A percentile compares a stretch with the other conserved stretches of the same genome.
Evolutionary conservation across 2,888 invertebrate genomes (phyloP).

Genomic region (Rotaria sp.): DNA sequence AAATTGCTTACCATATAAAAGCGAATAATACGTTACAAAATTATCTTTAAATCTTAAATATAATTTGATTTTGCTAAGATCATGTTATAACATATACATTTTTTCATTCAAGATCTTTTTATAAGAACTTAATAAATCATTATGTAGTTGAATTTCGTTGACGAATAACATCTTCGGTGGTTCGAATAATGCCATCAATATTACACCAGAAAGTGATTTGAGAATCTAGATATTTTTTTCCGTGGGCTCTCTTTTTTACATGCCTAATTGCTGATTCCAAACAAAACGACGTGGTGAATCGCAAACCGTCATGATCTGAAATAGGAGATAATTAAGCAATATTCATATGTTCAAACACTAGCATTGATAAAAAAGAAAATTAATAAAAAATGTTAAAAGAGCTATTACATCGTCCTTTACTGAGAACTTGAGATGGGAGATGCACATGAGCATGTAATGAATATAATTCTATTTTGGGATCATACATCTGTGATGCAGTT

Average conservation of each 20-base stretch:
- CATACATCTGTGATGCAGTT: neutral
- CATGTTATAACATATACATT: neutral
- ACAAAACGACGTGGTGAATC: neutral
- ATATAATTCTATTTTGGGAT: neutral
- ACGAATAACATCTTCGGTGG: neutral
- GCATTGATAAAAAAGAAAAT: neutral
- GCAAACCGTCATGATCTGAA: neutral
- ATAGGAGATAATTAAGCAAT: neutral
- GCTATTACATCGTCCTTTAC: neutral
- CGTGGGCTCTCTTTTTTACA: neutral
- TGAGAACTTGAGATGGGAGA: neutral
- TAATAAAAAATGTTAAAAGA: neutral
- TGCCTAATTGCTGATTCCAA: neutral
- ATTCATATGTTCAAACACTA: neutral
- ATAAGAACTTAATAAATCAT: neutral
- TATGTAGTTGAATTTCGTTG: neutral
- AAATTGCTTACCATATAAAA: too few relatives aligned
- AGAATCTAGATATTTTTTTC: neutral
- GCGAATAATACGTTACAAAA: neutral
- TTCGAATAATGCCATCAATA: neutral
- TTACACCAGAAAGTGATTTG: neutral
- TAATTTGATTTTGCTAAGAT: neutral
- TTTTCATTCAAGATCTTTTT: neutral
- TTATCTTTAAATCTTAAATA: neutral
- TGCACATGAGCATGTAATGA: conserved; percentile 13